These are phyloP conservation scores for Sitobion miscanthi DNA, from an alignment of 1,140 invertebrate species.

Conservation along the genomic window DNA sequence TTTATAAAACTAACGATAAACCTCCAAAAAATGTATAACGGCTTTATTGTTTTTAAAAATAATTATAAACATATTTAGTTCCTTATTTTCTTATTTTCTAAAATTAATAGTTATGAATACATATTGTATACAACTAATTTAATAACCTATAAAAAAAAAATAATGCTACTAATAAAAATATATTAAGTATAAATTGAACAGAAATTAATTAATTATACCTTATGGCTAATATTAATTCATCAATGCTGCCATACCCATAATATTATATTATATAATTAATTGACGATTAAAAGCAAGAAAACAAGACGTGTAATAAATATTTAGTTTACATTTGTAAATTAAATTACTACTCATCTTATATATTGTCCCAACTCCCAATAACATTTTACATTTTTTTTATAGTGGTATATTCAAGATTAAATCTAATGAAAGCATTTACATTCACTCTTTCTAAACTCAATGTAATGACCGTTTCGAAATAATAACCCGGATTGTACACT, in stretches of 20 bases:
- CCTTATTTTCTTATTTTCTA: neutral
- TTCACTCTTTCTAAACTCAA: constrained; percentile 47
- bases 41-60: neutral
- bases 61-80: neutral
- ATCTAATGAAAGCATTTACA: constrained; percentile 33
- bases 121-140: neutral
- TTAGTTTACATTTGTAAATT: neutral
- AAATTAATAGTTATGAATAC: neutral
- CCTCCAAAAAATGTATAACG: neutral
- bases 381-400: neutral
- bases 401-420: constrained; percentile 12
- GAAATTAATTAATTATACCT: no score
- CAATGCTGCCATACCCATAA: no score
- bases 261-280: neutral
- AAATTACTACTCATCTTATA: neutral
- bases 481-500: constrained; percentile 13
- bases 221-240: no score
- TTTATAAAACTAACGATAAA: neutral
- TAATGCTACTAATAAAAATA: neutral
- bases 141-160: neutral
- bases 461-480: constrained; percentile 53
- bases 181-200: neutral
- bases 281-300: neutral
- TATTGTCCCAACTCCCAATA: neutral
- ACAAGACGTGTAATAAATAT: neutral